These are phyloP conservation scores for Martes martes DNA, from an alignment of 2,113 vertebrate species.

Conservation along the genomic window DNA sequence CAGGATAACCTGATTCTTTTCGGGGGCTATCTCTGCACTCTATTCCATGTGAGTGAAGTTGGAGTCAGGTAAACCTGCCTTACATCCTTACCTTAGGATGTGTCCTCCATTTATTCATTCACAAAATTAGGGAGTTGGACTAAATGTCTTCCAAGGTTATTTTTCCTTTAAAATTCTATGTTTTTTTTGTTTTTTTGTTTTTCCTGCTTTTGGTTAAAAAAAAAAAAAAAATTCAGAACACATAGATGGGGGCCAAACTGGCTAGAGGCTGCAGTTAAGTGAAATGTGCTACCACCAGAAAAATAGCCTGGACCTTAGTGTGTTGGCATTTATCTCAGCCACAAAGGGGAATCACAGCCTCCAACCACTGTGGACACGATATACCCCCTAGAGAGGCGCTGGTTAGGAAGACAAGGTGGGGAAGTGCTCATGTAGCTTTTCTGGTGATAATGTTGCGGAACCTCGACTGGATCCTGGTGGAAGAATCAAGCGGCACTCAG, in stretches of 20 bases:
- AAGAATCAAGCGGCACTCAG: no score
- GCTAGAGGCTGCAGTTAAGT: background rate
- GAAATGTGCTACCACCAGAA: background rate
- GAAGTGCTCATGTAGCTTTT: background rate
- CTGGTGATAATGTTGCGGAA: background rate
- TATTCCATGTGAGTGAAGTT: background rate
- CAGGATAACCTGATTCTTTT: background rate
- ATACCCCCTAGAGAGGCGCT: background rate
- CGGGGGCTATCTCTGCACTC: rapidly evolving
- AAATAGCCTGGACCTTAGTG: background rate
- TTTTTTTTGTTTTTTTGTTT: background rate
- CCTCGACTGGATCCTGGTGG: no score
- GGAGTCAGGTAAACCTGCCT: background rate
- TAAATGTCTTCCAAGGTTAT: background rate
- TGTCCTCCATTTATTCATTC: background rate
- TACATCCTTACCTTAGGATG: background rate
- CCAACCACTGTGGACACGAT: no score
- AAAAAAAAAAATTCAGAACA: background rate
- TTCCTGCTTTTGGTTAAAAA: background rate
- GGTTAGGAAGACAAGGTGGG: background rate
- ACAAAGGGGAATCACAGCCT: background rate
- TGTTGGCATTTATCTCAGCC: background rate
- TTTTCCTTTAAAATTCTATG: background rate
- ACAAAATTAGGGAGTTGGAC: background rate
- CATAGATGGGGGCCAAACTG: background rate